These are phyloP conservation scores for Coreius guichenoti DNA, from an alignment of 2,797 vertebrate species.

Conservation along the genomic window DNA sequence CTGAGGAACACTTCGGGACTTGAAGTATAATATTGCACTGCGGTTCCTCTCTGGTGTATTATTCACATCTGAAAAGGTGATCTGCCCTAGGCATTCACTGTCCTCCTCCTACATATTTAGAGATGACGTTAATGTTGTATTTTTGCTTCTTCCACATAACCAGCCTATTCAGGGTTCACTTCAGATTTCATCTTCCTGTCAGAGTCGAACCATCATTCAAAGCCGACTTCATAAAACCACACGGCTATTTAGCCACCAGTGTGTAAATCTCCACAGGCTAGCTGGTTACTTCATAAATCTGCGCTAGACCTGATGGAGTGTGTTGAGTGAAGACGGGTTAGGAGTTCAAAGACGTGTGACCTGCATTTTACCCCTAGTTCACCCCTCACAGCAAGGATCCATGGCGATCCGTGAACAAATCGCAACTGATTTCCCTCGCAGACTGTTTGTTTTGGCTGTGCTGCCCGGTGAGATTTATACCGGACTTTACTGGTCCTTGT, in stretches of 20 bases:
- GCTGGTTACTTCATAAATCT: conserved; percentile 42
- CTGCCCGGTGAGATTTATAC: conserved; percentile 48
- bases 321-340: conserved; percentile 20
- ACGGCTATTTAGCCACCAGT: conserved; percentile 27
- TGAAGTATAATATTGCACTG: not conserved
- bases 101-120: conserved; percentile 15
- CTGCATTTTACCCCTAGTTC: conserved; percentile 18
- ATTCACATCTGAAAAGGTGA: conserved; percentile 43
- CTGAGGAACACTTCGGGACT: not conserved
- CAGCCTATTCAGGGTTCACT: conserved; percentile 28
- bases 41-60: conserved; percentile 17
- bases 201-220: conserved; percentile 24
- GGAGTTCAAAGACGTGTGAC: conserved; percentile 33
- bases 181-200: conserved; percentile 38
- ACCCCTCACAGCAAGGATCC: conserved; percentile 28
- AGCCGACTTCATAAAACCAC: conserved; percentile 36
- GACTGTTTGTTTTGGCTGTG: conserved; percentile 53
- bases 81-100: not conserved
- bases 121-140: conserved; percentile 24
- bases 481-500: conserved; percentile 25
- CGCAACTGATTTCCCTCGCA: conserved; percentile 25
- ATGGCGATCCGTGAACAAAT: conserved; percentile 5
- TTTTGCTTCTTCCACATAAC: conserved; percentile 26
- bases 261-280: conserved; percentile 40
- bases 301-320: conserved; percentile 24